Evolutionary conservation across 2,113 vertebrate species (phyloP).

Genomic region (Toxotes jaculatrix): DNA sequence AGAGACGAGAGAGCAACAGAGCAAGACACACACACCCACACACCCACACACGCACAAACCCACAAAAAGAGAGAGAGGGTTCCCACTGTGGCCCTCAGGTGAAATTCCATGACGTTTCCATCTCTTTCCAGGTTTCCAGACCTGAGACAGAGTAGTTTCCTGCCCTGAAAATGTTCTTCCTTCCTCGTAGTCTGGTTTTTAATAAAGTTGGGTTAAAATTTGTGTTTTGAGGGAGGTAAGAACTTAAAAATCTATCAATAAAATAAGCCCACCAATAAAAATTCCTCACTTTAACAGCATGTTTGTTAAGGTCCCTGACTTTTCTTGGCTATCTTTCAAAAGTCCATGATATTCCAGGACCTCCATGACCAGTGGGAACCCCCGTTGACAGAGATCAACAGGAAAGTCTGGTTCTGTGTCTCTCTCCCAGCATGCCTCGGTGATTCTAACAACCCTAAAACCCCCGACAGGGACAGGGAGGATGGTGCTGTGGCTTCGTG

Average conservation of each 20-base stretch:
- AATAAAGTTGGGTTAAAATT: conserved; percentile 4
- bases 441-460: conserved; percentile 59
- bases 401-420: conserved; percentile 48
- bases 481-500: conserved; percentile 47
- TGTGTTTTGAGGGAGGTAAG: neutral
- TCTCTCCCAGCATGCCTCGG: conserved; percentile 63
- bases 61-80: conserved; percentile 2
- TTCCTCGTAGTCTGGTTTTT: neutral
- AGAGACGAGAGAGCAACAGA: conserved; percentile 64
- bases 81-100: conserved; percentile 50
- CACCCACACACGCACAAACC: conserved; percentile 27
- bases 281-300: neutral
- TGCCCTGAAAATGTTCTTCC: neutral
- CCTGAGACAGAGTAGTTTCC: neutral
- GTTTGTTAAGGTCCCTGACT: conserved; percentile 30
- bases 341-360: conserved; percentile 55
- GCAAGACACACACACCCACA: conserved; percentile 36
- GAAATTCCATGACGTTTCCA: conserved; percentile 55
- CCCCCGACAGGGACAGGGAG: conserved; percentile 55
- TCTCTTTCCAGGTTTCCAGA: conserved; percentile 27
- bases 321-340: conserved; percentile 40
- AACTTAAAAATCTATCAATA: neutral
- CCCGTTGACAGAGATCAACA: conserved; percentile 69
- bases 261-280: conserved; percentile 6
- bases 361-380: conserved; percentile 39